phyloP scores from a whole-genome alignment of 2,888 invertebrate genomes.

The Nomada fabriciana region DNA sequence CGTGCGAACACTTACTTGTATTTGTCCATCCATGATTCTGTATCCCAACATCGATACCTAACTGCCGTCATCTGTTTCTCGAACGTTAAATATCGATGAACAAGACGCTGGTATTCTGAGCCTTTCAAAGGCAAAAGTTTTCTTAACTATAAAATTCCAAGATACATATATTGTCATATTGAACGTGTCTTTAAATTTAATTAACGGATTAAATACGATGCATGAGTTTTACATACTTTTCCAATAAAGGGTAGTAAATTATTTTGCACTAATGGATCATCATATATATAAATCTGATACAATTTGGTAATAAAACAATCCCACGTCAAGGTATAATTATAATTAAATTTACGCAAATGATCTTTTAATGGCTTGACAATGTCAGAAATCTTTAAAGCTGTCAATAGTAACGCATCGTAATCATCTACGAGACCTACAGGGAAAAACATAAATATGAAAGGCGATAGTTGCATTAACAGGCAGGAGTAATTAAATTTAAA shows the following conservation, averaged over 20 bases:
- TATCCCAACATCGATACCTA: constrained; percentile 86
- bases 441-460: constrained; percentile 5
- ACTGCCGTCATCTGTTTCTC: constrained; percentile 87
- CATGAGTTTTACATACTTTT: constrained; percentile 81
- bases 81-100: constrained; percentile 86
- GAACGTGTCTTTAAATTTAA: background rate
- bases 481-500: background rate
- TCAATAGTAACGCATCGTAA: constrained; percentile 87
- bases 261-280: constrained; percentile 86
- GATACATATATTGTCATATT: background rate
- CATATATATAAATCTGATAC: constrained; percentile 86
- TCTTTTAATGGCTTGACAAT: constrained; percentile 87
- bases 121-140: constrained; percentile 80
- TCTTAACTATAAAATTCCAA: constrained; percentile 73
- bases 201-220: background rate
- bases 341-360: constrained; percentile 87
- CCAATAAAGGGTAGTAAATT: constrained; percentile 86
- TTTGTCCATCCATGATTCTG: constrained; percentile 86
- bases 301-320: constrained; percentile 89
- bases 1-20: constrained; percentile 77
- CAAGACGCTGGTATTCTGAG: constrained; percentile 82
- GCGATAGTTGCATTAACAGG: background rate
- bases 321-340: constrained; percentile 88
- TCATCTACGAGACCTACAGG: constrained; percentile 86
- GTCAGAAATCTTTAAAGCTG: constrained; percentile 86